Percentiles rank a stretch among this genome's conserved stretches.
Conservation (phyloP, 2,797 vertebrate genomes). For the Prunella strophiata region DNA sequence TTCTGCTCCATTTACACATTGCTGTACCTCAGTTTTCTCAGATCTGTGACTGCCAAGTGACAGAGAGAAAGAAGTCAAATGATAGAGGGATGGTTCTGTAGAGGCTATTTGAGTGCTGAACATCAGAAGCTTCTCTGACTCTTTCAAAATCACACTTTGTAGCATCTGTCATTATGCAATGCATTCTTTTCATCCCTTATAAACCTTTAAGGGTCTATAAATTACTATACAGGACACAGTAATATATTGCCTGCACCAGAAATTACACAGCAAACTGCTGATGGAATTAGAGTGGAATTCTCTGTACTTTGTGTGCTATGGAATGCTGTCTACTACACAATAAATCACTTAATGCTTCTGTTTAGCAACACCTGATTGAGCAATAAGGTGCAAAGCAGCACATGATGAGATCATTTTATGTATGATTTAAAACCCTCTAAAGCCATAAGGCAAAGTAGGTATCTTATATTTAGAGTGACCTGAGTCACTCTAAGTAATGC, state of each 20-base stretch:
- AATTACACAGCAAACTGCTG: not conserved
- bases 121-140: not conserved
- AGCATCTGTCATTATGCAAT: not conserved
- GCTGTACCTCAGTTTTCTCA: not conserved
- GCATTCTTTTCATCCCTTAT: not conserved
- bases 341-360: not conserved
- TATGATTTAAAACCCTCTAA: not conserved
- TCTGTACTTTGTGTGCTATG: not conserved
- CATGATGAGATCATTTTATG: not conserved
- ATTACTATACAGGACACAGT: not conserved
- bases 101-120: not conserved
- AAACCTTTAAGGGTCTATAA: not conserved
- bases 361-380: slow-evolving; percentile 23
- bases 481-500: not conserved
- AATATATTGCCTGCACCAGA: not conserved
- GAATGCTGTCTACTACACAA: not conserved
- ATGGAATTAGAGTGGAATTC: not conserved
- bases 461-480: not conserved
- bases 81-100: not conserved
- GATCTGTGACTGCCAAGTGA: not conserved
- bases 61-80: not conserved
- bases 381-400: not conserved
- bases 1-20: not conserved
- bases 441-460: not conserved
- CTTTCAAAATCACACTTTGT: not conserved